These are phyloP conservation scores for Arrhamphus sclerolepis DNA, from an alignment of 2,797 vertebrate genomes.

Conservation along the genomic window DNA sequence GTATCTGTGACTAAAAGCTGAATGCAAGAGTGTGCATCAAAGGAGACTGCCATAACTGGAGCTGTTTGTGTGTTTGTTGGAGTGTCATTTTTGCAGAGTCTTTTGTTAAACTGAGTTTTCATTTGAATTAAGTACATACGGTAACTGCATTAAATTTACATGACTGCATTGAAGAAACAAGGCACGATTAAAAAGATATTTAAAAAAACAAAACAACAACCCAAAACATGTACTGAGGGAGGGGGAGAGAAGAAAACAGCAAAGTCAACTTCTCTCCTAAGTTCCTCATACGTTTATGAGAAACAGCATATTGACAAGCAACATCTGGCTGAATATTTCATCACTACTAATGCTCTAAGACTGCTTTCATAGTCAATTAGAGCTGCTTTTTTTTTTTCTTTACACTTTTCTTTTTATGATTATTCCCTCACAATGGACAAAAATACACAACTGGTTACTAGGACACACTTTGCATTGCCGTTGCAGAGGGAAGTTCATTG, in stretches of 20 bases:
- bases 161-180: slow-evolving; percentile 79
- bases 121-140: slow-evolving; percentile 77
- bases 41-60: slow-evolving; percentile 76
- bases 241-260: slow-evolving; percentile 28
- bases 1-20: slow-evolving; percentile 74
- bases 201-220: no score
- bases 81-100: slow-evolving; percentile 71
- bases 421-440: slow-evolving; percentile 48
- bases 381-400: slow-evolving; percentile 16
- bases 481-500: slow-evolving; percentile 49
- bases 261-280: slow-evolving; percentile 27
- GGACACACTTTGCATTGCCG: slow-evolving; percentile 50
- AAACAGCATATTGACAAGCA: slow-evolving; percentile 46
- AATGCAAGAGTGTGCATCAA: slow-evolving; percentile 66
- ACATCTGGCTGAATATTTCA: slow-evolving; percentile 55
- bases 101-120: slow-evolving; percentile 63
- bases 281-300: slow-evolving; percentile 27
- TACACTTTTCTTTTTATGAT: slow-evolving; percentile 19
- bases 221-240: slow-evolving; percentile 50
- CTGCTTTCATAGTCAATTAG: slow-evolving; percentile 14
- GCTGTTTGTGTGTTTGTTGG: slow-evolving; percentile 41
- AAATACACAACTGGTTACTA: slow-evolving; percentile 33
- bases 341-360: slow-evolving; percentile 31
- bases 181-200: slow-evolving; percentile 75
- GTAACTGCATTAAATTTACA: slow-evolving; percentile 74